Base-by-base conservation (phyloP, 2,888 invertebrate species). In the Protodeltote pygarga region DNA sequence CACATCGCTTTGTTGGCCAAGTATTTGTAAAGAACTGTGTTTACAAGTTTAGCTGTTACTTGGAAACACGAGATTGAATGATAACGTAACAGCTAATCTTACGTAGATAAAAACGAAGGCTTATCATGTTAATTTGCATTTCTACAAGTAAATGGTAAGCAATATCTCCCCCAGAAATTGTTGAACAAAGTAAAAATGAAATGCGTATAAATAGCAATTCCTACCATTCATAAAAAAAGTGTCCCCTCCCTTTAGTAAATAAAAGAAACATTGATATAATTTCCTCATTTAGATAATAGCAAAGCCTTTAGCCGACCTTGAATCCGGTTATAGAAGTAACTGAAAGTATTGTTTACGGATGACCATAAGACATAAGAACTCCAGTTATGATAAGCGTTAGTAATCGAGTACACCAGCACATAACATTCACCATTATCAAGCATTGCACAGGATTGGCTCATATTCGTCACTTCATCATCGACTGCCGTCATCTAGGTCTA, bases 391-490 rank as follows among this genome's bases (percentile, higher is more conserved):
- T 65, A 61, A 69, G 57, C 65, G 71, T 63, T 73, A 68, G 70
- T 10, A 45, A 72, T 68, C 68, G 60, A 71, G 44, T 67, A 89
- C 89, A 90, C 85, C 75, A 81, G 86, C 91, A 89, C 87, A 84
- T 75, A 65, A 85, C 82, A 87, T 84, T 80, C 79, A 86, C 84
- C 81, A 84, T 85, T 75, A 76, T 84, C 85, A 86, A 87, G 85
- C 89, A 90, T 88, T 84, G 90, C 91, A 91, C 91, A 86, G 81
- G 81, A 82, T 81, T 86, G 87, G 87, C 87, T 84, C 83, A 83
- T 81, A 54, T 68, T 76, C 79, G 84, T 84, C 83, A 85, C 77
- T 76, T 77, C 79, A 81, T 77, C 85, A 86, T 83, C 70, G 83
- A 84, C 79, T 81, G 83, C 82, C 71, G 83, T 84, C 89, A 90